Percentiles rank a stretch among this genome's conserved stretches.
Conservation (phyloP, 1,140 invertebrate genomes). For the Campodea augens region DNA sequence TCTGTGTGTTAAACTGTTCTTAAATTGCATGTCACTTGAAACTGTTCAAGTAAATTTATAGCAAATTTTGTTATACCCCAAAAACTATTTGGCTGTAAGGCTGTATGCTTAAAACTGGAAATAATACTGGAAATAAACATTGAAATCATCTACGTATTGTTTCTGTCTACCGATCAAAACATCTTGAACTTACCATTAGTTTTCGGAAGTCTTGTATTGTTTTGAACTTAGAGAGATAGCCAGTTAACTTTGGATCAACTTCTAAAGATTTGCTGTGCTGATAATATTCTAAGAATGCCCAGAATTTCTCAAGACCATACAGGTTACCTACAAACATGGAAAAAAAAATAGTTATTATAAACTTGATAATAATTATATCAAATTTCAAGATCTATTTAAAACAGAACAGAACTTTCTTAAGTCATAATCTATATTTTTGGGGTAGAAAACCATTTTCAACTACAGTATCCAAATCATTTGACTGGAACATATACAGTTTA, state of each 20-base stretch:
- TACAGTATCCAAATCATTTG: no score
- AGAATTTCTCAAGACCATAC: slow-evolving; percentile 97
- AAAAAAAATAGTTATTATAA: slow-evolving; percentile 8
- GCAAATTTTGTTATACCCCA: no score
- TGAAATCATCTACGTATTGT: no score
- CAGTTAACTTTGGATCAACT: slow-evolving; percentile 57
- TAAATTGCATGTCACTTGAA: no score
- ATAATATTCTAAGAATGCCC: slow-evolving; percentile 93
- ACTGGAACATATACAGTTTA: no score
- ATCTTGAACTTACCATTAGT: slow-evolving; percentile 32
- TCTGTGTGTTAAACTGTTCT: no score
- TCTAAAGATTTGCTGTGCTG: slow-evolving; percentile 55
- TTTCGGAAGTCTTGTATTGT: slow-evolving; percentile 86
- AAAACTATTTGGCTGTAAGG: no score
- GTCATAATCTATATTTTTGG: not conserved
- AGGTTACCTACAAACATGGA: slow-evolving; percentile 55
- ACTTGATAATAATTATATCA: not conserved
- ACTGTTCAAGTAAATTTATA: no score
- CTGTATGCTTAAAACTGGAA: no score
- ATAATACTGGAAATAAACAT: no score
- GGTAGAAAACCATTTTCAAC: no score
- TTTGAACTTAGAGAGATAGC: slow-evolving; percentile 72
- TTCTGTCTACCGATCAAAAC: not conserved
- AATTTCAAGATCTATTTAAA: not conserved
- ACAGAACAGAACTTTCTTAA: not conserved